These are phyloP conservation scores for Coregonus suidteri DNA, from an alignment of 2,797 vertebrate genomes.

Conservation along the genomic window DNA sequence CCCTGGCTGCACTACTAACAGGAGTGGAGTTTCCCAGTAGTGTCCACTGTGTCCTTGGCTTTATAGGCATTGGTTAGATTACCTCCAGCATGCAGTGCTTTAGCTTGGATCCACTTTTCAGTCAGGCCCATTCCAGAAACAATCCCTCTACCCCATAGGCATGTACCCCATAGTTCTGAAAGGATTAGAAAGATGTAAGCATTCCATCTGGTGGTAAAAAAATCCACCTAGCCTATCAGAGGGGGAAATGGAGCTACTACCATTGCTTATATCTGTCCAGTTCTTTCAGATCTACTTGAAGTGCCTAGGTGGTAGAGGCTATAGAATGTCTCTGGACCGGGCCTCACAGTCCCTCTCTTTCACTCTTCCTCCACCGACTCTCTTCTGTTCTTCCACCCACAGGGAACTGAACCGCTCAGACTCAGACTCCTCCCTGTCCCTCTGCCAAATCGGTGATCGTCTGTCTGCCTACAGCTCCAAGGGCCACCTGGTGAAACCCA, in stretches of 20 bases:
- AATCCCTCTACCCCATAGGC: background rate
- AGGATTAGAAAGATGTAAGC: background rate
- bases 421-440: slow-evolving; percentile 87
- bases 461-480: slow-evolving; percentile 77
- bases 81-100: slow-evolving; percentile 57
- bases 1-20: slow-evolving; percentile 54
- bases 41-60: slow-evolving; percentile 34
- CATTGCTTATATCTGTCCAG: background rate
- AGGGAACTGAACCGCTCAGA: slow-evolving; percentile 95
- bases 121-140: background rate
- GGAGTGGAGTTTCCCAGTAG: slow-evolving; percentile 49
- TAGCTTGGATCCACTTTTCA: slow-evolving; percentile 1
- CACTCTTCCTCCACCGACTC: slow-evolving; percentile 7
- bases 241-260: background rate
- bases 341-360: background rate
- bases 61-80: slow-evolving; percentile 49
- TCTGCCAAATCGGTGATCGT: slow-evolving; percentile 86
- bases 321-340: background rate
- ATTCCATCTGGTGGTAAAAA: background rate
- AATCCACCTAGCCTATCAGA: background rate
- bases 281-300: background rate
- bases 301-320: background rate
- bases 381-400: slow-evolving; percentile 41
- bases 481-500: slow-evolving; percentile 79
- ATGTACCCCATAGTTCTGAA: background rate